Evolutionary conservation across 2,888 invertebrate species (phyloP).

Genomic region (Cryptocephalus moraei): DNA sequence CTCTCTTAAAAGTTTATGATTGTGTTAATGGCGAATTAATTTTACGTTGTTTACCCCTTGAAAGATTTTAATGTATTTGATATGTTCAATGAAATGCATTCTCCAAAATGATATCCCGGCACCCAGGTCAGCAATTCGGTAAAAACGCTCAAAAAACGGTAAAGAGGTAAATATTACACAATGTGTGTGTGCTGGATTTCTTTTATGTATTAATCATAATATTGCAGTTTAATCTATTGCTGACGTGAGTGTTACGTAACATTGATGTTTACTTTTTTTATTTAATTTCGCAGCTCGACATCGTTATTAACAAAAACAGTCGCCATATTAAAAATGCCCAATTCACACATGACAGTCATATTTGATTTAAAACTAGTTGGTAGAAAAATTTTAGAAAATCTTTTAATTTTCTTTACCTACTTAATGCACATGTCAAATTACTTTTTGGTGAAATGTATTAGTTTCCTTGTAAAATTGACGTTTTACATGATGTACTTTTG

Average conservation of each 20-base stretch:
- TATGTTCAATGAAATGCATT: conserved; percentile 24
- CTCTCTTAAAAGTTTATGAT: conserved; percentile 23
- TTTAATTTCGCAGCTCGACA: conserved; percentile 3
- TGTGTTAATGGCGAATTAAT: conserved; percentile 9
- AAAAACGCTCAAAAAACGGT: conserved; percentile 40
- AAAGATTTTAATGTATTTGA: conserved; percentile 9
- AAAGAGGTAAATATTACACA: conserved; percentile 33
- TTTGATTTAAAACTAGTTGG: too few relatives aligned
- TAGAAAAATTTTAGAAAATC: not conserved
- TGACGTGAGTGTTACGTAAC: conserved; percentile 38
- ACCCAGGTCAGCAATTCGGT: conserved; percentile 34
- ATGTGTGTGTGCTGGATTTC: conserved; percentile 22
- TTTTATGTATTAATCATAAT: conserved; percentile 18
- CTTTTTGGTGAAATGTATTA: too few relatives aligned
- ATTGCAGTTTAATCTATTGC: conserved; percentile 34
- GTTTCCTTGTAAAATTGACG: too few relatives aligned
- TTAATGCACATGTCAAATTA: not conserved
- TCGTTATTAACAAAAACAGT: not conserved
- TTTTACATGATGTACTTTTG: too few relatives aligned
- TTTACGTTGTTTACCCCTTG: conserved; percentile 2
- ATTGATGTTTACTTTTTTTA: conserved; percentile 6
- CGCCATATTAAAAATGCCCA: too few relatives aligned
- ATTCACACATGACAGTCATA: too few relatives aligned
- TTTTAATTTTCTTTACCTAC: not conserved
- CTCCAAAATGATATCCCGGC: conserved; percentile 18